A percentile compares a stretch with the other conserved stretches of the same genome.
Conservation (phyloP, 2,888 invertebrate genomes). For the Aphodius sticticus region DNA sequence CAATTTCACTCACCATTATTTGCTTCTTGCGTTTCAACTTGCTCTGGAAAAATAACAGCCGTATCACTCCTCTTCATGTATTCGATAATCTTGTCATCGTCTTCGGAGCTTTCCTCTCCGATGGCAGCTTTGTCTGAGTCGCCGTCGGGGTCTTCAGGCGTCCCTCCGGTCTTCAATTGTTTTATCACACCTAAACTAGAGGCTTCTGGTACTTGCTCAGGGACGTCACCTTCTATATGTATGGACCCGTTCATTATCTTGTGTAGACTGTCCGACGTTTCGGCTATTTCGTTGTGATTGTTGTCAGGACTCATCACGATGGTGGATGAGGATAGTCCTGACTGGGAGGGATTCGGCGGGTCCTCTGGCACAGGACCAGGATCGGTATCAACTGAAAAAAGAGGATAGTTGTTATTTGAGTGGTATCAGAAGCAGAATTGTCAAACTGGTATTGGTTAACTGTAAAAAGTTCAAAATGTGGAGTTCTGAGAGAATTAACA, state of each 20-base stretch:
- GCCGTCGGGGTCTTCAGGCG: constrained; percentile 48
- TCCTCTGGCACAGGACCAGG: constrained; percentile 6
- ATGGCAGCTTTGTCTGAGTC: constrained; percentile 50
- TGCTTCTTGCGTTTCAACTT: constrained; percentile 33
- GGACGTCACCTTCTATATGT: constrained; percentile 48
- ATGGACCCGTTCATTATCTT: constrained; percentile 47
- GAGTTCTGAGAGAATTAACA: no score
- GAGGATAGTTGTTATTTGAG: background rate
- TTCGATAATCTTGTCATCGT: constrained; percentile 60
- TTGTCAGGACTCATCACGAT: constrained; percentile 54
- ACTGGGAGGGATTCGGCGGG: constrained; percentile 12
- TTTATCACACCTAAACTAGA: constrained; percentile 44
- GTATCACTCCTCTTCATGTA: constrained; percentile 63
- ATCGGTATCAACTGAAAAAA: constrained; percentile 16
- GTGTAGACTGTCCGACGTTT: constrained; percentile 42
- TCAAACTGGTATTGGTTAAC: no score
- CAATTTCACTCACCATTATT: background rate
- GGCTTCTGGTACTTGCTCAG: constrained; percentile 48
- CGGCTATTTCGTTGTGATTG: constrained; percentile 55
- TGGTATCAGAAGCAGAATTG: no score
- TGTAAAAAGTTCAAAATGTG: no score
- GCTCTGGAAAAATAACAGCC: constrained; percentile 62
- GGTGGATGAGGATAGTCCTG: constrained; percentile 12
- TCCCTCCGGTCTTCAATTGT: constrained; percentile 48
- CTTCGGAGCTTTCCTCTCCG: constrained; percentile 49